phyloP scores from a whole-genome alignment of 2,888 invertebrate species.

The Drosophila monieri region DNA sequence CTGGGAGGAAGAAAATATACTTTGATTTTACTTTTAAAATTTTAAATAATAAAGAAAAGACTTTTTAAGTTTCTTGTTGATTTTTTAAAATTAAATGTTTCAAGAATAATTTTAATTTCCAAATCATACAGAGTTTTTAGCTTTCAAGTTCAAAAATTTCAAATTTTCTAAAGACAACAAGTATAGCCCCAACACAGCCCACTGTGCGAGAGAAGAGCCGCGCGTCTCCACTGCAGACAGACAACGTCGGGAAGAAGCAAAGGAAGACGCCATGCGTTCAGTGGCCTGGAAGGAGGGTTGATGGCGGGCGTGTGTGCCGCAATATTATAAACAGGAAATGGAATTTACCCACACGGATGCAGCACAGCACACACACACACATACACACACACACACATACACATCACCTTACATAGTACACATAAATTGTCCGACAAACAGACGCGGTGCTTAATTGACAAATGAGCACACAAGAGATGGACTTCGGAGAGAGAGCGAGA shows the following conservation, averaged over 20 bases:
- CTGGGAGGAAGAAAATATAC: too few species aligned
- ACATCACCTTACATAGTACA: constrained; percentile 12
- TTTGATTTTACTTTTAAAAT: too few species aligned
- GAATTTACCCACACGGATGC: constrained; percentile 70
- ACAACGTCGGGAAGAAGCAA: constrained; percentile 14
- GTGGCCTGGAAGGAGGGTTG: constrained; percentile 27
- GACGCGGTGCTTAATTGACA: constrained; percentile 75
- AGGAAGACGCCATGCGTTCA: constrained; percentile 28
- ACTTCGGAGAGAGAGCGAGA: constrained; percentile 28
- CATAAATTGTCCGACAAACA: constrained; percentile 62
- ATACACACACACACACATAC: constrained; percentile 19
- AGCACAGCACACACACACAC: constrained; percentile 29
- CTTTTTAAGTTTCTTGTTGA: too few species aligned
- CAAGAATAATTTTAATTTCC: too few species aligned
- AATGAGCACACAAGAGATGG: constrained; percentile 59
- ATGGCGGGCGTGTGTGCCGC: constrained; percentile 48
- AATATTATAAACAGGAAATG: constrained; percentile 78
- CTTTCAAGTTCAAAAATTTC: not conserved
- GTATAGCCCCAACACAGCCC: not conserved
- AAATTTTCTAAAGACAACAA: not conserved
- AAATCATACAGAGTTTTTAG: too few species aligned
- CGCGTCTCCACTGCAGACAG: constrained; percentile 29
- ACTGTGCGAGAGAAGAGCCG: constrained; percentile 26
- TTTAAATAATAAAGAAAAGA: too few species aligned
- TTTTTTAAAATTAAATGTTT: too few species aligned